phyloP scores from a whole-genome alignment of 2,888 invertebrate species.

The Cephus rjabovi region DNA sequence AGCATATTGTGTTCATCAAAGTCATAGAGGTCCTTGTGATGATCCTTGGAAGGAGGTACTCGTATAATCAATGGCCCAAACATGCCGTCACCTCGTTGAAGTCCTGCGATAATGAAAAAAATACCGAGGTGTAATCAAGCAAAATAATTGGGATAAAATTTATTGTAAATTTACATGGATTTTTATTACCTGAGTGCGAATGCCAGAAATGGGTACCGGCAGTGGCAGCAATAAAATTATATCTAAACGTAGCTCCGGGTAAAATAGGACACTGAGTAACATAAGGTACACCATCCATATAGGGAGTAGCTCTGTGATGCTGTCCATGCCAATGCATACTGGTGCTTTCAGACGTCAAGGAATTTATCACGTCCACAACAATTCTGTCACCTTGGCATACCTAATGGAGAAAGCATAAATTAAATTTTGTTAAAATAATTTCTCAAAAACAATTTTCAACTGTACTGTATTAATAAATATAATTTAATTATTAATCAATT shows the following conservation, averaged over 20 bases:
- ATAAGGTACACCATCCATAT: conserved; percentile 90
- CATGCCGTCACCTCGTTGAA: conserved; percentile 88
- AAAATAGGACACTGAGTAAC: conserved; percentile 87
- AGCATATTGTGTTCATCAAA: conserved; percentile 83
- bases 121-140: background rate
- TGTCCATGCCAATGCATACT: conserved; percentile 94
- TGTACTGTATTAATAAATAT: no score
- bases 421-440: background rate
- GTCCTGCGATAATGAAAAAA: conserved; percentile 70
- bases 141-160: background rate
- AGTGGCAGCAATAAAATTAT: conserved; percentile 79
- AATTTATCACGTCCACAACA: conserved; percentile 85
- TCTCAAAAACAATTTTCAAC: background rate
- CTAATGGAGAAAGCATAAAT: conserved; percentile 61
- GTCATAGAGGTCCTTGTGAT: conserved; percentile 79
- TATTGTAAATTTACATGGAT: background rate
- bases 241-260: conserved; percentile 81
- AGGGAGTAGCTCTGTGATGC: conserved; percentile 81
- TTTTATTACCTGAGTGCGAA: conserved; percentile 72
- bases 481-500: no score
- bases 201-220: conserved; percentile 91
- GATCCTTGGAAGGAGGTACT: conserved; percentile 74
- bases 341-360: conserved; percentile 82
- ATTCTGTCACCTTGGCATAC: conserved; percentile 89
- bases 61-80: conserved; percentile 84